Base-by-base conservation (phyloP, 2,888 invertebrate genomes). In the Acrobasis consociella region DNA sequence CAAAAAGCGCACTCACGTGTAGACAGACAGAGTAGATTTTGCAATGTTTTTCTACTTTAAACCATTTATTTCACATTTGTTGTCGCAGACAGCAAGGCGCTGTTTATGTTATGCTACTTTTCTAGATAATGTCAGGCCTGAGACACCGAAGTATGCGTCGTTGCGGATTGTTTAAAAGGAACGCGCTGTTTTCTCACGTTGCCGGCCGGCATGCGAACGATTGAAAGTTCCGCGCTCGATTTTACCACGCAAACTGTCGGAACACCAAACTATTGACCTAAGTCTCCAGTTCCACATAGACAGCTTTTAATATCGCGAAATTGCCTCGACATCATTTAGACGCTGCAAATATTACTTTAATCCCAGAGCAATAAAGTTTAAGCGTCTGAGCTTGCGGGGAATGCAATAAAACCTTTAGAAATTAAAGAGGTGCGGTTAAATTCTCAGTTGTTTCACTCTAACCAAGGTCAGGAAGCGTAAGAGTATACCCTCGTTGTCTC, bases 261-360 rank as follows among this genome's bases (percentile, higher is more conserved):
- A 83, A 85, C 82, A 86, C 81, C 83, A 75, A 87, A 89, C 86
- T 90, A 90, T 91, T 89, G 89, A 89, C 86, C 87, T 87, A 82
- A 79, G 82, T 80, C 84, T 80, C 78, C 77, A 81, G 80, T 83
- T 80, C 77, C 77, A 82, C 83, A 86, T 83, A 88, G 86, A 87
- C 82, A 86, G 85, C 86, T 85, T 91, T 90, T 91, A 90, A 91
- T 91, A 91, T 87, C 86, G 83, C 81, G 79, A 89, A 89, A 91
- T 91, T 90, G 87, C 87, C 88, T 80, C 86, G 78, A 86, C 89
- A 89, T 89, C 88, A 91, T 90, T 91, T 89, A 89, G 91, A 81
- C 80, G 86, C 88, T 85, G 91, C 90, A 91, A 92, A 91, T 91
- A 91, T 91, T 89, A 91, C 92, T 91, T 91, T 91, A 92, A 91